A percentile compares a stretch with the other conserved stretches of the same genome.
Conservation (phyloP, 2,113 vertebrate species). For the Corythornis vintsioides region DNA sequence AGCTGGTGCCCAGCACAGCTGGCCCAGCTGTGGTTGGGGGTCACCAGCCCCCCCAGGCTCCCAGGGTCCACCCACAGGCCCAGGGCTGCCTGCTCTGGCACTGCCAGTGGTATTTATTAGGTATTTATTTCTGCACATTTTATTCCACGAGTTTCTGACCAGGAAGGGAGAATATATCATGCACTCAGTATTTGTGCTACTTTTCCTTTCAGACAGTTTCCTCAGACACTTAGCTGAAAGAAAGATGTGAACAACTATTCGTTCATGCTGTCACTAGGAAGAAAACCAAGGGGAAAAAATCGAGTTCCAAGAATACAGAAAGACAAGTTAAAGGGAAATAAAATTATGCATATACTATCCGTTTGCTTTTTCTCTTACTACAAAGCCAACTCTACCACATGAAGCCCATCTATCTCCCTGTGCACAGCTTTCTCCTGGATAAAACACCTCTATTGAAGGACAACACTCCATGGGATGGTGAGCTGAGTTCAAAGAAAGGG, state of each 20-base stretch:
- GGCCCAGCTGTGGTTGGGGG: neutral
- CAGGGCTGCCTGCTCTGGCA: neutral
- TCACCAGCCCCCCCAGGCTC: too few relatives aligned
- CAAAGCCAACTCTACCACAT: neutral
- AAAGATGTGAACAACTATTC: neutral
- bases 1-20: neutral
- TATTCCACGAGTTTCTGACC: neutral
- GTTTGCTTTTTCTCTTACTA: neutral
- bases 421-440: neutral
- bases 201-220: neutral
- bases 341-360: neutral
- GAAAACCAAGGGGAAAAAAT: neutral
- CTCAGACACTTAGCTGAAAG: slow-evolving; percentile 10
- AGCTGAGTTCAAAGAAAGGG: neutral
- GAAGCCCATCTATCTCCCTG: neutral
- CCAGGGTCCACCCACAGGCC: neutral
- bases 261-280: neutral
- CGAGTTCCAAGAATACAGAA: neutral
- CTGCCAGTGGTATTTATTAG: neutral
- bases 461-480: neutral
- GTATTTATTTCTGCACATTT: neutral
- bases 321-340: neutral
- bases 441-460: neutral
- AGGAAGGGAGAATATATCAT: neutral
- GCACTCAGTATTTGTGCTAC: neutral